These are phyloP conservation scores for Pachyseris speciosa DNA, from an alignment of 64 coral and sea anemone species.

Conservation along the genomic window DNA sequence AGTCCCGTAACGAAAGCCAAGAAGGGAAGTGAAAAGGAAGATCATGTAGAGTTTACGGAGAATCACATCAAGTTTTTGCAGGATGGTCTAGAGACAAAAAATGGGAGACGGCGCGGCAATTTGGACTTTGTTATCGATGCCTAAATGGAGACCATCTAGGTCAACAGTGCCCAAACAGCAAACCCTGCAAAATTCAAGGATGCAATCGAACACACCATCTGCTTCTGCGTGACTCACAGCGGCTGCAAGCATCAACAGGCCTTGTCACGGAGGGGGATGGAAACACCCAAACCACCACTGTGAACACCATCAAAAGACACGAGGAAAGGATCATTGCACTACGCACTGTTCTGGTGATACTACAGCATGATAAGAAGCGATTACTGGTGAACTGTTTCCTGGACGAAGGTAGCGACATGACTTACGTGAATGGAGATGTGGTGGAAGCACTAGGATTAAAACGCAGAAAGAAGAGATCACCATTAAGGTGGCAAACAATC, in stretches of 20 bases:
- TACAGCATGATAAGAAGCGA: not conserved
- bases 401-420: constrained; percentile 47
- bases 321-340: constrained; percentile 7
- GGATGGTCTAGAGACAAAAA: constrained; percentile 1
- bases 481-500: constrained; percentile 45
- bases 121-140: constrained; percentile 72
- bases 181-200: constrained; percentile 40
- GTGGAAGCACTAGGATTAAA: constrained; percentile 24
- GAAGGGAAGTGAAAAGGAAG: not conserved
- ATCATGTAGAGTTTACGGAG: not conserved
- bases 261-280: constrained; percentile 22
- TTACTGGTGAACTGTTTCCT: constrained; percentile 31
- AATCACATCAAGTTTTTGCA: not conserved
- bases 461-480: not conserved
- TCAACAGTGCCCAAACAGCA: constrained; percentile 23
- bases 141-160: constrained; percentile 46
- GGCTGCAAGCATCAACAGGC: not conserved
- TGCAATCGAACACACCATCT: constrained; percentile 51
- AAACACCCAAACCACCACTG: not conserved
- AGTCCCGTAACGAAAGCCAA: too few species aligned
- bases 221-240: constrained; percentile 23
- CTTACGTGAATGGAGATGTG: constrained; percentile 32
- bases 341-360: constrained; percentile 21
- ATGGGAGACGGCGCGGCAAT: constrained; percentile 68
- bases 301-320: not conserved